phyloP scores from a whole-genome alignment of 2,888 invertebrate genomes.

The Tolmerus cingulatus region DNA sequence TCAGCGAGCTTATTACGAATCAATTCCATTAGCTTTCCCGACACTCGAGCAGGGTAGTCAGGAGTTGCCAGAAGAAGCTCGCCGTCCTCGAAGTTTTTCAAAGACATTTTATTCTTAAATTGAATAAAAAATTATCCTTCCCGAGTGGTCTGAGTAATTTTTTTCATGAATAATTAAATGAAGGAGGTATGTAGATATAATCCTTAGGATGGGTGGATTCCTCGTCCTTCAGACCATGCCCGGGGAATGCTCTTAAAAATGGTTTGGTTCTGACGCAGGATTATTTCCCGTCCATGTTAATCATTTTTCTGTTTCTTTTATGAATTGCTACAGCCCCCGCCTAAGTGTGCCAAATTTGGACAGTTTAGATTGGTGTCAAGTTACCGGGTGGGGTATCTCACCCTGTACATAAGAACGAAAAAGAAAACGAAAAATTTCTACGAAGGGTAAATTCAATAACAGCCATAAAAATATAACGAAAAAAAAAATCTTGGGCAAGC shows the following conservation, averaged over 20 bases:
- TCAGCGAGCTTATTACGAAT: constrained; percentile 18
- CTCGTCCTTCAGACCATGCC: neutral
- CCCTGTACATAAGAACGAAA: neutral
- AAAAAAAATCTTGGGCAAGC: constrained; percentile 41
- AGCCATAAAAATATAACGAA: constrained; percentile 39
- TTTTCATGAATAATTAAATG: constrained; percentile 27
- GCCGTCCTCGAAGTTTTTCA: neutral
- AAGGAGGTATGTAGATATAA: neutral
- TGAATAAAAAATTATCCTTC: constrained; percentile 25
- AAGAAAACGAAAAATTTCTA: neutral
- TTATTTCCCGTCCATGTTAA: neutral
- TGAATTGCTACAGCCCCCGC: neutral
- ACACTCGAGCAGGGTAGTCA: neutral
- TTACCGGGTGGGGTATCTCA: constrained; percentile 42
- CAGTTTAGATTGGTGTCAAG: constrained; percentile 60
- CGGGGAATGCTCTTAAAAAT: neutral
- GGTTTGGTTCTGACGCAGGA: neutral
- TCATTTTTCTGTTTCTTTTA: neutral
- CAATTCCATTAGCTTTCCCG: constrained; percentile 14
- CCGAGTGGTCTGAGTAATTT: neutral
- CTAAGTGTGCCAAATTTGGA: constrained; percentile 43
- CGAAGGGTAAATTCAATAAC: constrained; percentile 44
- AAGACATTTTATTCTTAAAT: constrained; percentile 24
- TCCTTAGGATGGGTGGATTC: neutral
- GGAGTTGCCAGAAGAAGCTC: neutral